These are phyloP conservation scores for Tragelaphus oryx DNA, from an alignment of 2,797 vertebrate species.

Conservation along the genomic window DNA sequence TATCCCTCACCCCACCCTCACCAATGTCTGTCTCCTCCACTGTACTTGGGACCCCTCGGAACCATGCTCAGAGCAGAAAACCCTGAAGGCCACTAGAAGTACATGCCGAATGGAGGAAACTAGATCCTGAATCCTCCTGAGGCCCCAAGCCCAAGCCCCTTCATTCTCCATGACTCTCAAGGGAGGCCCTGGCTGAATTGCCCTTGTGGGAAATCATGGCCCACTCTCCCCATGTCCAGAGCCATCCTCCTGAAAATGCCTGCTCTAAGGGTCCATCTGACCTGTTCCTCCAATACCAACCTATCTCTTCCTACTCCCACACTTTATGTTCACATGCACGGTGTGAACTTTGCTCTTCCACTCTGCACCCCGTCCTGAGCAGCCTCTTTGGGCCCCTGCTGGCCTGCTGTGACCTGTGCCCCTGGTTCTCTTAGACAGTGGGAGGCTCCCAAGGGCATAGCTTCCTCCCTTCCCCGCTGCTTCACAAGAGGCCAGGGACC, in stretches of 20 bases:
- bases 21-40: not conserved
- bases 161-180: not conserved
- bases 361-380: not conserved
- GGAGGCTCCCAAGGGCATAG: not conserved
- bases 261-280: not conserved
- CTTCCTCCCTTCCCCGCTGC: fast-evolving
- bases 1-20: fast-evolving
- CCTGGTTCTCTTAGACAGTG: not conserved
- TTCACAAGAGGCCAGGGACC: not conserved
- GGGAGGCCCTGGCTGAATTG: not conserved
- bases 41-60: not conserved
- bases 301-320: not conserved
- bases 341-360: too few species aligned
- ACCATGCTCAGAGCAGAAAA: not conserved
- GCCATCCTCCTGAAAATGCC: not conserved
- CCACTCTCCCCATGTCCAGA: not conserved
- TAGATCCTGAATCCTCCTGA: not conserved
- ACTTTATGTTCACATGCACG: not conserved
- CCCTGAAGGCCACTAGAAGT: fast-evolving
- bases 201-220: not conserved
- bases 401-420: not conserved
- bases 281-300: not conserved
- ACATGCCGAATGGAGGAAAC: not conserved
- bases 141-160: not conserved
- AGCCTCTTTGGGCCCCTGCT: not conserved